A percentile compares a stretch with the other conserved stretches of the same genome.
phyloP scores from a whole-genome alignment of 1,140 invertebrate genomes.

The Aphaenogaster ashmeadi region DNA sequence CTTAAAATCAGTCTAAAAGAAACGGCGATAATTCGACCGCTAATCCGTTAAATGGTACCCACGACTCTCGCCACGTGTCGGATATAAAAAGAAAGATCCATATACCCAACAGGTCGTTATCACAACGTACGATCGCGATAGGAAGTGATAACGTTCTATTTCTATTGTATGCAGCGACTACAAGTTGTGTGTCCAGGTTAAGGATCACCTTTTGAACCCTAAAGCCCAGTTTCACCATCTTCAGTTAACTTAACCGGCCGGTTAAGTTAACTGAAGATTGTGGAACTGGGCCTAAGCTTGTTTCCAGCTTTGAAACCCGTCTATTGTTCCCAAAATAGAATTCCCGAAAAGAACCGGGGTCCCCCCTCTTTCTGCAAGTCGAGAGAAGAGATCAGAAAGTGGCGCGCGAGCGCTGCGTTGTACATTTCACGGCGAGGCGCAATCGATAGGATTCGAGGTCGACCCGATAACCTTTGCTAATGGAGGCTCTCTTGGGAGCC shows the following conservation, averaged over 20 bases:
- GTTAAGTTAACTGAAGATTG: too few relatives aligned
- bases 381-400: neutral
- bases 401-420: constrained; percentile 42
- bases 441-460: constrained; percentile 78
- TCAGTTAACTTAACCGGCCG: too few relatives aligned
- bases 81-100: neutral
- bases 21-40: neutral
- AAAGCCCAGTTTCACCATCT: too few relatives aligned
- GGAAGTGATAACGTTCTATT: neutral
- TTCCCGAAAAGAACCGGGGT: neutral
- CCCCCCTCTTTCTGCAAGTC: neutral
- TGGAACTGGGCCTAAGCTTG: neutral
- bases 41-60: neutral
- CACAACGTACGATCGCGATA: neutral
- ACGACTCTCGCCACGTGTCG: neutral
- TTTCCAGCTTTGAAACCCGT: neutral
- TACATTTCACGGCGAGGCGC: constrained; percentile 63
- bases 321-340: constrained; percentile 10
- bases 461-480: constrained; percentile 78
- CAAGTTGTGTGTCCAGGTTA: neutral
- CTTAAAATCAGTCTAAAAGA: neutral
- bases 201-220: neutral
- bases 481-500: constrained; percentile 58
- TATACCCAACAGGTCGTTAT: neutral
- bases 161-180: neutral